Evolutionary conservation across 2,113 vertebrate species (phyloP), one percentile per base, ranked within the genome.

Genomic region (Gobio gobio): DNA sequence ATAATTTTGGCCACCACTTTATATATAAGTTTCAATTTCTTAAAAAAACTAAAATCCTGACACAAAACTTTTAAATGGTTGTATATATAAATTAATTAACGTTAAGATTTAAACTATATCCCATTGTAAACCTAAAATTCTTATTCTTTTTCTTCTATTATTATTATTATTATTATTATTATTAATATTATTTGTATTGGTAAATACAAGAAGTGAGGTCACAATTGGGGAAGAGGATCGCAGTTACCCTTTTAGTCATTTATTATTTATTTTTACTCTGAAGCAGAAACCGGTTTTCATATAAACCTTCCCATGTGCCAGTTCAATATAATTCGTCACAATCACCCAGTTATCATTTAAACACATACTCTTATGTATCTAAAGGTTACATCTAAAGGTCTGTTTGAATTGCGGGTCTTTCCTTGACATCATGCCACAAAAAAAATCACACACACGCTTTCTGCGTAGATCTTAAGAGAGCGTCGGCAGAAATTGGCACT

Each of bases 391-490:
- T 45, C 24, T 64, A 51, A 81, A 81, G 45, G 79, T 64, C 59
- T 66, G 79, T 45, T 81, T 64, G 16, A 68, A 22, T 51, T 61
- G 40, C 16, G 24, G 51, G 84, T 45, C 72, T 78, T 74, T 76
- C 54, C 78, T 68, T 85, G 73, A 85, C 74, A 12, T 83, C 47
- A 78, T 83, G 36, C 22, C 61, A 70, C 63, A 61, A 54, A 88
- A 33, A 73, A 40, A 43, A 49, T 78, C 70, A 81, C 68, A 64
- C 68, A 64, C 54, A 51, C 49, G 61, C 56, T 33, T 54, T 76
- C 16, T 51, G n/a, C 26, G 40, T 16, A 83, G 40, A 68, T 72
- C 47, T 49, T 77, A 43, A 29, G 33, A 51, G 64, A 78, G n/a
- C n/a, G 36, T 82, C 20, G 24, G 68, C 49, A 68, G 43, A 51